phyloP scores from a whole-genome alignment of 2,797 vertebrate genomes.

The Smutsia gigantea region DNA sequence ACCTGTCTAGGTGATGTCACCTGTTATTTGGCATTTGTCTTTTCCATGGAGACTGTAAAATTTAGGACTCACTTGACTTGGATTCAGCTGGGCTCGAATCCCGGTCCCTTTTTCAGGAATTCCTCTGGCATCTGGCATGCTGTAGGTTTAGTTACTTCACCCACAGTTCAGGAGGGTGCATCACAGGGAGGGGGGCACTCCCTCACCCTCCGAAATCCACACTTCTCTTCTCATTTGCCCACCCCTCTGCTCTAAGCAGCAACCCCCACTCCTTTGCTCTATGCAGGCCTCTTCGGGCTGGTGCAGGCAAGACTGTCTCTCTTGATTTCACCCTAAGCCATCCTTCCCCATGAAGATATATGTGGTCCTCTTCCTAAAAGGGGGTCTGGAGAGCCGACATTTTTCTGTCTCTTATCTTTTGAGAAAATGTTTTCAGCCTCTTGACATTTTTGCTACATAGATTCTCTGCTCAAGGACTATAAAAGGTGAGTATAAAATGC shows the following conservation, averaged over 20 bases:
- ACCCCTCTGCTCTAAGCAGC: neutral
- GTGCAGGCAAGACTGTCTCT: neutral
- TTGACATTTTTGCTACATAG: neutral
- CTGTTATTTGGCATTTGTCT: neutral
- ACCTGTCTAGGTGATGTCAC: neutral
- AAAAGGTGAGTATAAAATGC: neutral
- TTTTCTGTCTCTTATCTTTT: neutral
- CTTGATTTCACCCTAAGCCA: neutral
- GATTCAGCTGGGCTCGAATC: neutral
- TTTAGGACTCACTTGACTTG: neutral
- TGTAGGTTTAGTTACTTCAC: neutral
- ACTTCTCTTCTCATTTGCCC: neutral
- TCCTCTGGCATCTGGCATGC: rapidly evolving
- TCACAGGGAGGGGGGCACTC: too few species aligned
- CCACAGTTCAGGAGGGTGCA: neutral
- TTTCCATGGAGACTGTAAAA: neutral
- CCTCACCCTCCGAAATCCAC: neutral
- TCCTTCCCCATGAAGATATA: neutral
- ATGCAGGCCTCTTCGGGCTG: rapidly evolving
- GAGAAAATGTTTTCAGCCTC: neutral
- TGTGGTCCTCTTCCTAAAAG: neutral
- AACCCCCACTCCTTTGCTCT: neutral
- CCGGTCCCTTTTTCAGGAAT: neutral
- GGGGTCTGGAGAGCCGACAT: neutral
- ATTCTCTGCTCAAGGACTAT: neutral